These are phyloP conservation scores for Serinus canaria DNA, from an alignment of 2,113 vertebrate species.

Conservation along the genomic window DNA sequence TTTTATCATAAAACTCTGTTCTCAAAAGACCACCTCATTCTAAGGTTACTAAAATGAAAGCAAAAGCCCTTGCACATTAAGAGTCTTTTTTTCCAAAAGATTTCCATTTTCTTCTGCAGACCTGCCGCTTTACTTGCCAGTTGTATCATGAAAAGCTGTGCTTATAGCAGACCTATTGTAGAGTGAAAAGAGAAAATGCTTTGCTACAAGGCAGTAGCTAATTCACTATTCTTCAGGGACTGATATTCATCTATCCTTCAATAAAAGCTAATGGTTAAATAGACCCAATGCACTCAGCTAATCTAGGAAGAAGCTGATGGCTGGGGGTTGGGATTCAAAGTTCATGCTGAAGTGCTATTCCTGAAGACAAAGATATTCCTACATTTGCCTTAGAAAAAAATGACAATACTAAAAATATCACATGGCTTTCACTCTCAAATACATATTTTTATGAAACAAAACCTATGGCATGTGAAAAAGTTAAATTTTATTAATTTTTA, in stretches of 20 bases:
- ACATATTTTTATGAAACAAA: not conserved
- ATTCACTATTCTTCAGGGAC: slow-evolving; percentile 73
- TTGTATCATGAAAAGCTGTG: slow-evolving; percentile 58
- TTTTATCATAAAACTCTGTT: slow-evolving; percentile 32
- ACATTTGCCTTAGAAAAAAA: slow-evolving; percentile 47
- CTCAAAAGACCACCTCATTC: slow-evolving; percentile 36
- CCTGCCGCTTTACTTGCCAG: slow-evolving; percentile 33
- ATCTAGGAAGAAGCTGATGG: slow-evolving; percentile 68
- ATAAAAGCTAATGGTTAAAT: slow-evolving; percentile 74
- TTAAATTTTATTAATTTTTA: slow-evolving; percentile 32
- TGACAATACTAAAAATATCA: slow-evolving; percentile 20
- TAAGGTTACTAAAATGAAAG: slow-evolving; percentile 44
- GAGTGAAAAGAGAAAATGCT: slow-evolving; percentile 67
- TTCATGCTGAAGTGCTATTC: slow-evolving; percentile 47
- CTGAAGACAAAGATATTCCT: slow-evolving; percentile 56
- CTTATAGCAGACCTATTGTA: slow-evolving; percentile 67
- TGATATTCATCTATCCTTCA: slow-evolving; percentile 73
- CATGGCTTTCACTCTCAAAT: not conserved
- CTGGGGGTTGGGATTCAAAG: slow-evolving; percentile 62
- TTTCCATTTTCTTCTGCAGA: slow-evolving; percentile 65
- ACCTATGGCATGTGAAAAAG: not conserved
- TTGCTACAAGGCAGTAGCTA: slow-evolving; percentile 70
- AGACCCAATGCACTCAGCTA: slow-evolving; percentile 74
- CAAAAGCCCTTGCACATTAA: slow-evolving; percentile 7
- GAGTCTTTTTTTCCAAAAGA: slow-evolving; percentile 42